Conservation (phyloP, 2,888 invertebrate species). For the Acrobasis repandana region DNA sequence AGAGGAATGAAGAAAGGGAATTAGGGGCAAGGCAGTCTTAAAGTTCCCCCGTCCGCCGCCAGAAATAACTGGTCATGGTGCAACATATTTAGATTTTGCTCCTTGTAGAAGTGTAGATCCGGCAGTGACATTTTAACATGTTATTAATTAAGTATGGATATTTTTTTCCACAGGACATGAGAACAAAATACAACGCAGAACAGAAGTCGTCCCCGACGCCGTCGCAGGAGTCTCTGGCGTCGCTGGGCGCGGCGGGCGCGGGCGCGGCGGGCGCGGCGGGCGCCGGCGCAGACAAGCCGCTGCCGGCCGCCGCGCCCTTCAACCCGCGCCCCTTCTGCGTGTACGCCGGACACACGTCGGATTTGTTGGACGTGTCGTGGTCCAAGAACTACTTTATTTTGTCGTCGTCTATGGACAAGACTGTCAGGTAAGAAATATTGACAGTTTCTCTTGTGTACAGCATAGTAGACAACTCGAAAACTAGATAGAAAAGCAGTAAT, state of each 20-base stretch:
- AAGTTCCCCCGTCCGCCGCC: no score
- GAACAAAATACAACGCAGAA: constrained; percentile 96
- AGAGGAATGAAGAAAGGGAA: no score
- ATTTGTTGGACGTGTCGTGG: constrained; percentile 98
- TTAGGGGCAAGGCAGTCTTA: no score
- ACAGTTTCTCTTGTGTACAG: no score
- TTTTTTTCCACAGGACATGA: constrained; percentile 87
- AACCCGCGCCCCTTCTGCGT: constrained; percentile 95
- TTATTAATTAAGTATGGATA: no score
- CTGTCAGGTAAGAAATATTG: constrained; percentile 81
- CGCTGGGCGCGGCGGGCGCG: constrained; percentile 70
- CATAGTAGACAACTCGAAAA: no score
- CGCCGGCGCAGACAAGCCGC: constrained; percentile 75
- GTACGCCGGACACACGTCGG: constrained; percentile 97
- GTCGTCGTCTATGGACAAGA: constrained; percentile 99
- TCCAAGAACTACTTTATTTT: constrained; percentile 99
- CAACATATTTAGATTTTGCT: no score
- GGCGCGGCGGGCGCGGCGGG: constrained; percentile 79
- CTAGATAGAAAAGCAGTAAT: no score
- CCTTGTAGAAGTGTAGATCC: no score
- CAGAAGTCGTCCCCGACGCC: constrained; percentile 95
- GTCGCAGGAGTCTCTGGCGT: constrained; percentile 94
- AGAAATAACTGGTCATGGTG: no score
- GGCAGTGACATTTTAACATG: no score
- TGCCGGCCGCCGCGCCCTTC: constrained; percentile 87